A percentile compares a stretch with the other conserved stretches of the same genome.
Conservation (phyloP, 2,113 vertebrate species). For the Chaetodon trifascialis region DNA sequence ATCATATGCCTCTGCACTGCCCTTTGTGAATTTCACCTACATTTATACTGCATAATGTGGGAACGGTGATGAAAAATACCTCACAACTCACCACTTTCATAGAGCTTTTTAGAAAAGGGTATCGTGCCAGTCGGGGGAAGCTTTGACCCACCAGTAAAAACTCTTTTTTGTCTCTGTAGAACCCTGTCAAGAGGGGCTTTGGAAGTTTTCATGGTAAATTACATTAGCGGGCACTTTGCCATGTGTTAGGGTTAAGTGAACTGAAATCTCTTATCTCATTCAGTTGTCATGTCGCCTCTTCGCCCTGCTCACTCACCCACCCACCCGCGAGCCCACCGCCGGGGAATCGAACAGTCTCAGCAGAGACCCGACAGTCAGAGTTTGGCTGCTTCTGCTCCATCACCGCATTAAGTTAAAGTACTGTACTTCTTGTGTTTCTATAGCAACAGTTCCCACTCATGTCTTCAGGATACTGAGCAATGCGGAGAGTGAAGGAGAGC, state of each 20-base stretch:
- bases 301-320: slow-evolving; percentile 15
- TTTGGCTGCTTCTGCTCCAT: slow-evolving; percentile 67
- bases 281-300: slow-evolving; percentile 14
- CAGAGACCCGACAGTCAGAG: slow-evolving; percentile 58
- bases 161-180: not conserved
- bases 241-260: slow-evolving; percentile 12
- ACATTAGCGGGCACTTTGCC: slow-evolving; percentile 4
- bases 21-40: slow-evolving; percentile 25
- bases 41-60: slow-evolving; percentile 2
- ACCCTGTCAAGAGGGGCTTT: not conserved
- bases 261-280: slow-evolving; percentile 35
- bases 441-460: slow-evolving; percentile 78
- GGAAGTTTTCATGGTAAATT: not conserved
- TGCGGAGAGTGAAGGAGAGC: slow-evolving; percentile 45
- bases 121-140: no score
- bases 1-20: slow-evolving; percentile 48
- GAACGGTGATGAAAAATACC: not conserved
- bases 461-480: slow-evolving; percentile 72
- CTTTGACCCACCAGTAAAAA: not conserved
- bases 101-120: not conserved
- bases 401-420: slow-evolving; percentile 69
- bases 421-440: slow-evolving; percentile 79
- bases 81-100: not conserved
- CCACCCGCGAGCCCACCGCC: slow-evolving; percentile 5
- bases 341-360: slow-evolving; percentile 44